Evolutionary conservation across 2,888 invertebrate species (phyloP), one percentile per base, ranked within the genome.

Genomic region (Pachycephus smyrnensis): DNA sequence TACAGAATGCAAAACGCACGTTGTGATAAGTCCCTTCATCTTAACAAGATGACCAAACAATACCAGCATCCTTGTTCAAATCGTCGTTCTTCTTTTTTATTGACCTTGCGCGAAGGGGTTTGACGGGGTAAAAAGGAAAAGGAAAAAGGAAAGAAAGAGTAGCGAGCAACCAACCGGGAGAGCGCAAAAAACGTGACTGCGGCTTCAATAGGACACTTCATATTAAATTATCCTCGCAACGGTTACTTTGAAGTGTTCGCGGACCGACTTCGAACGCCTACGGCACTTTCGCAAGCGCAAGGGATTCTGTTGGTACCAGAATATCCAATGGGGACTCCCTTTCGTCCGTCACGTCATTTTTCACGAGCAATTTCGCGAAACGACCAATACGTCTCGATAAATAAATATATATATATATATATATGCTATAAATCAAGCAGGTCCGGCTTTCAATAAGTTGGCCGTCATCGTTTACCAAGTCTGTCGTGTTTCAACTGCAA

Each of bases 201-300:
- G 71, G 71, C 33, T 71, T 71, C 31, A 71, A 71, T 71, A 33
- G 71, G 33, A 33, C 71, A 31, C 12, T 32, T 12, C 12, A 33
- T 71, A 71, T 71, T 71, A 31, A 71, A 71, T 71, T 71, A 71
- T 68, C 11, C 68, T 68, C 68, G 23, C 68, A 30, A 30, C 15
- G 30, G 68, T 68, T 68, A 30, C 30, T 71, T 71, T 31, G 71
- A n/a, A 31, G 31, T 23, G 23, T 71, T 71, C 71, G 71, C 33
- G 32, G 32, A 71, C 33, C 31, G 15, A 31, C 71, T 71, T 31
- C n/a, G 71, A 71, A 31, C 55, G 55, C 55, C 55, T 55, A 55
- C 55, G 55, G 55, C 23, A 55, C 55, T 55, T 55, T 23, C 55
- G 9, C 9, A 23, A 55, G 55, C 6, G 55, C 55, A 55, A 55